A percentile compares a stretch with the other conserved stretches of the same genome.
These are phyloP conservation scores for Discoglossus pictus DNA, from an alignment of 2,797 vertebrate genomes.

Conservation along the genomic window DNA sequence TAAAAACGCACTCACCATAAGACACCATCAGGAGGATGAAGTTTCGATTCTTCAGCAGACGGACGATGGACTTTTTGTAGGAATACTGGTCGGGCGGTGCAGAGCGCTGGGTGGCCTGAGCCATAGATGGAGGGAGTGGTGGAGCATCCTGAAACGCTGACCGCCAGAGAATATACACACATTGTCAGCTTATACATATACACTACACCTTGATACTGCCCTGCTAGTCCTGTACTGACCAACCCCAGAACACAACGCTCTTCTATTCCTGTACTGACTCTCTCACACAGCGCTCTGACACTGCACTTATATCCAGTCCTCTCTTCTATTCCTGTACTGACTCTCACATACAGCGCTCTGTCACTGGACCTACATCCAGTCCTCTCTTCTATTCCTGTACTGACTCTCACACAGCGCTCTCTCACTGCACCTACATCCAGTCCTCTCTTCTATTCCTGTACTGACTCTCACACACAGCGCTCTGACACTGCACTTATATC, in stretches of 20 bases:
- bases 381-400: too few relatives aligned
- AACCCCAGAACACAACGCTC: background rate
- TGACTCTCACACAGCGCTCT: background rate
- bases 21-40: slow-evolving; percentile 87
- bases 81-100: slow-evolving; percentile 71
- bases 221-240: background rate
- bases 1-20: slow-evolving; percentile 78
- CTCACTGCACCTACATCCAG: background rate
- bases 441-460: rapidly evolving
- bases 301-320: background rate
- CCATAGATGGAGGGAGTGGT: slow-evolving; percentile 78
- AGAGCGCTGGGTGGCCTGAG: slow-evolving; percentile 79
- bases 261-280: background rate
- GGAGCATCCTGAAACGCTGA: slow-evolving; percentile 92
- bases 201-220: background rate
- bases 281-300: background rate
- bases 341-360: background rate
- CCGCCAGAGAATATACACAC: too few relatives aligned
- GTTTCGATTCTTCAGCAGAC: slow-evolving; percentile 80
- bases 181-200: too few relatives aligned
- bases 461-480: slow-evolving; percentile 25
- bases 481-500: too few relatives aligned
- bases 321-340: too few relatives aligned
- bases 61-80: slow-evolving; percentile 76
- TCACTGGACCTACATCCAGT: background rate